Percentiles rank a stretch among this genome's conserved stretches.
phyloP scores from a whole-genome alignment of 2,113 vertebrate species.

The Saimiri boliviensis region DNA sequence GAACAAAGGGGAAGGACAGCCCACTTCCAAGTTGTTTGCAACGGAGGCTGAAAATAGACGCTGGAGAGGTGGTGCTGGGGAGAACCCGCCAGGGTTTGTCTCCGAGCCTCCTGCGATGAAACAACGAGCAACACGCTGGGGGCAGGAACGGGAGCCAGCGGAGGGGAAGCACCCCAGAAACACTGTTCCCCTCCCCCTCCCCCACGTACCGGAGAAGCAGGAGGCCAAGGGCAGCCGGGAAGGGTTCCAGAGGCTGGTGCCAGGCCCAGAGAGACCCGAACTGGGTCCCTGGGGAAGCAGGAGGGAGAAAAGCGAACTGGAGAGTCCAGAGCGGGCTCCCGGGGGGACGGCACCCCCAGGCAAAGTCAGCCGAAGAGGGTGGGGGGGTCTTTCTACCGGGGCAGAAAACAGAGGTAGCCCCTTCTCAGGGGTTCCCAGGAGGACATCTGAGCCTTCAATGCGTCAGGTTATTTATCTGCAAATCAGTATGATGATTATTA shows the following conservation, averaged over 20 bases:
- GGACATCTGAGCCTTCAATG: accelerated
- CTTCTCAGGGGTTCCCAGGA: background rate
- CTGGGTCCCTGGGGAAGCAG: background rate
- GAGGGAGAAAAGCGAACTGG: no score
- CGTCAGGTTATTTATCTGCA: background rate
- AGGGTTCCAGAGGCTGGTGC: background rate
- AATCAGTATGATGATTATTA: no score
- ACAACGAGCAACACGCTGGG: accelerated
- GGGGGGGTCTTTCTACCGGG: accelerated
- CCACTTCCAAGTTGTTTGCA: background rate
- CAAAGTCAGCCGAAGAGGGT: accelerated
- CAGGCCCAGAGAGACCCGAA: background rate
- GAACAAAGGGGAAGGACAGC: background rate
- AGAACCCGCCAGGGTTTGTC: accelerated
- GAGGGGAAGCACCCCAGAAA: background rate
- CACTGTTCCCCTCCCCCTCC: accelerated
- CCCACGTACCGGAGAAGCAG: accelerated
- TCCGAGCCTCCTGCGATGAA: background rate
- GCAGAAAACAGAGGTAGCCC: accelerated
- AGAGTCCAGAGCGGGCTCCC: background rate
- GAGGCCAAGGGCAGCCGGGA: accelerated
- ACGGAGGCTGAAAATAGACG: background rate
- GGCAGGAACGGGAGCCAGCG: accelerated
- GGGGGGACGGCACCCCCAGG: accelerated
- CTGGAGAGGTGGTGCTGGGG: background rate